phyloP scores from a whole-genome alignment of 2,113 vertebrate genomes.

The Lutjanus erythropterus region DNA sequence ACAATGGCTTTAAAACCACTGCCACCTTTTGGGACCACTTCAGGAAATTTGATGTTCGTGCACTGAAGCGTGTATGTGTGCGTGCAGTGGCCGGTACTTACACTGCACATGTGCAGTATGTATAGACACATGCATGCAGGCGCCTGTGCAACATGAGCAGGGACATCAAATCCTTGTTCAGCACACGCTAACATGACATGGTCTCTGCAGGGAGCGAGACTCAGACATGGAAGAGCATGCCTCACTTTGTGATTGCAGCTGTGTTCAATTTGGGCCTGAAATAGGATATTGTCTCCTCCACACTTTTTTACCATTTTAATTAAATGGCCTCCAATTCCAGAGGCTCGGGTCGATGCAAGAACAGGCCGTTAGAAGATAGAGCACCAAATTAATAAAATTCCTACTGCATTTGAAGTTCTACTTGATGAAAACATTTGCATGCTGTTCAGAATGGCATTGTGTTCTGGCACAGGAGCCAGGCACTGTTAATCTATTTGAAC shows the following conservation, averaged over 20 bases:
- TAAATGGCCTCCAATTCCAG: slow-evolving; percentile 44
- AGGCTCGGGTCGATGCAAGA: neutral
- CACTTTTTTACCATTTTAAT: slow-evolving; percentile 48
- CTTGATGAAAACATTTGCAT: slow-evolving; percentile 27
- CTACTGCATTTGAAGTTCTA: neutral
- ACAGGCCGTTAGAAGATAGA: slow-evolving; percentile 24
- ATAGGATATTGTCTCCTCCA: slow-evolving; percentile 54
- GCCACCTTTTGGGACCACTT: slow-evolving; percentile 27
- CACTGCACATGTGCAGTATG: neutral
- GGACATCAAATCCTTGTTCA: slow-evolving; percentile 50
- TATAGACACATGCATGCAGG: neutral
- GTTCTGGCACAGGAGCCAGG: neutral
- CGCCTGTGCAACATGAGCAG: slow-evolving; percentile 26
- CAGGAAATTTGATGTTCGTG: slow-evolving; percentile 33
- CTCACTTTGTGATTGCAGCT: slow-evolving; percentile 69
- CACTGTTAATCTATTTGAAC: slow-evolving; percentile 16
- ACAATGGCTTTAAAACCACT: slow-evolving; percentile 21
- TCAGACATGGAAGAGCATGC: slow-evolving; percentile 31
- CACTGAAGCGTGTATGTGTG: neutral
- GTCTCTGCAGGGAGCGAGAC: slow-evolving; percentile 37
- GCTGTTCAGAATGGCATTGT: slow-evolving; percentile 11
- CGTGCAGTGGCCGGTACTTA: neutral
- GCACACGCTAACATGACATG: slow-evolving; percentile 18
- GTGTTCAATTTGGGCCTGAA: slow-evolving; percentile 60
- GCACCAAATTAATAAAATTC: slow-evolving; percentile 10